Conservation (phyloP, 37 sponge, comb jelly and placozoan genomes). For the Ianthella basta region DNA sequence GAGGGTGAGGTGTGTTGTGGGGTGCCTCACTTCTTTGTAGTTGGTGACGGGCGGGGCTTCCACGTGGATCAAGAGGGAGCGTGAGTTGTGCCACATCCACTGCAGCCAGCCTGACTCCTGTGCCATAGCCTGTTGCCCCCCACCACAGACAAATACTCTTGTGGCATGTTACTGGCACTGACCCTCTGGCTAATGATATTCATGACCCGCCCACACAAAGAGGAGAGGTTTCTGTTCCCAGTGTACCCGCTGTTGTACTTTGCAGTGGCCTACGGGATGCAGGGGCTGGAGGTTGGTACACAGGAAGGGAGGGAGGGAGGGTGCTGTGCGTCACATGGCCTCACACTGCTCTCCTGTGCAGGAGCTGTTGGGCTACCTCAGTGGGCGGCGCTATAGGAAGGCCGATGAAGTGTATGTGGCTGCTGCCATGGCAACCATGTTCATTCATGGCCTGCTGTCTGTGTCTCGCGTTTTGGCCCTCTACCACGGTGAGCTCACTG, state of each 20-base stretch:
- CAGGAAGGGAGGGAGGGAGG: no score
- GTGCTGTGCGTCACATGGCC: no score
- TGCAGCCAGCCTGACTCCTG: no score
- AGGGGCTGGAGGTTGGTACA: constrained; percentile 42
- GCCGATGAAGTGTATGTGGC: no score
- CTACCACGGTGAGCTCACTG: constrained; percentile 38
- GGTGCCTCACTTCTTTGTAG: background rate
- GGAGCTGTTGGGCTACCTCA: background rate
- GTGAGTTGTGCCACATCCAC: background rate
- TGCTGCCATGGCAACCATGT: constrained; percentile 29
- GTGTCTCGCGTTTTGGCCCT: constrained; percentile 60
- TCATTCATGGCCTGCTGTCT: constrained; percentile 40
- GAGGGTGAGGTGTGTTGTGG: background rate
- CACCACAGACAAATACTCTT: no score
- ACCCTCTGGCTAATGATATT: constrained; percentile 88
- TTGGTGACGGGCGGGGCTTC: background rate
- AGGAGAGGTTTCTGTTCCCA: constrained; percentile 94
- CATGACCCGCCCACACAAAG: constrained; percentile 94
- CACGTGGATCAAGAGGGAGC: background rate
- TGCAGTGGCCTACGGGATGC: constrained; percentile 65
- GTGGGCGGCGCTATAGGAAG: background rate
- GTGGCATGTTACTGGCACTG: constrained; percentile 41
- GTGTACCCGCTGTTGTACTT: constrained; percentile 90
- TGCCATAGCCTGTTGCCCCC: no score
- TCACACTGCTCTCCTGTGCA: background rate